Evolutionary conservation across 2,888 invertebrate genomes (phyloP).

Genomic region (Acronicta psi): DNA sequence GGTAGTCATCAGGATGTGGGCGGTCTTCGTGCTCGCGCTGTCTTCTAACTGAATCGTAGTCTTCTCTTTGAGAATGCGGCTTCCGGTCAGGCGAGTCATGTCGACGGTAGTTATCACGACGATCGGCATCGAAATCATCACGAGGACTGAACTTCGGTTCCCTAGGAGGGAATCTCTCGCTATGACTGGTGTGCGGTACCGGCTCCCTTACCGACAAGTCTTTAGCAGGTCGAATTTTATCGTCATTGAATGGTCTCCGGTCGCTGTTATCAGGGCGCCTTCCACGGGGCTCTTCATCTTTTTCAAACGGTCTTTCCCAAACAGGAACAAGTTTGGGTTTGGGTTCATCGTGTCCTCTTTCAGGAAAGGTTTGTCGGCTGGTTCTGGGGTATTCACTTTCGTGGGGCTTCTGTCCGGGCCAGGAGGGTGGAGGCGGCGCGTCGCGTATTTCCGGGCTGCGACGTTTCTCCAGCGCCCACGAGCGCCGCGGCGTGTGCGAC

Average conservation of each 20-base stretch:
- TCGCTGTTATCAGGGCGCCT: slow-evolving; percentile 55
- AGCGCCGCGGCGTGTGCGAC: slow-evolving; percentile 76
- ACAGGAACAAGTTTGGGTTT: slow-evolving; percentile 45
- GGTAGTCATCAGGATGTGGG: slow-evolving; percentile 44
- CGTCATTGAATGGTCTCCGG: slow-evolving; percentile 59
- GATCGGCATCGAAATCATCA: slow-evolving; percentile 44
- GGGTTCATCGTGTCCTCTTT: slow-evolving; percentile 50
- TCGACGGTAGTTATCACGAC: slow-evolving; percentile 40
- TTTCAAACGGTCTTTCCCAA: slow-evolving; percentile 54
- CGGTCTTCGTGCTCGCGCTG: slow-evolving; percentile 52
- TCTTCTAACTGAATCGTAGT: slow-evolving; percentile 35
- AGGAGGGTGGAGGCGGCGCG: slow-evolving; percentile 78
- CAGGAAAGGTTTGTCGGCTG: slow-evolving; percentile 52
- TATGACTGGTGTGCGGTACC: slow-evolving; percentile 16
- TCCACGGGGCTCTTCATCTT: slow-evolving; percentile 42
- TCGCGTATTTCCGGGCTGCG: slow-evolving; percentile 70
- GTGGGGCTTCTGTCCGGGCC: slow-evolving; percentile 71
- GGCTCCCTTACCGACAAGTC: slow-evolving; percentile 35
- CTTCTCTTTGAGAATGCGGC: slow-evolving; percentile 31
- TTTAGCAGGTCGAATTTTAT: slow-evolving; percentile 53
- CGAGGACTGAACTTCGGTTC: slow-evolving; percentile 49
- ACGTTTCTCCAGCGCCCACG: slow-evolving; percentile 83
- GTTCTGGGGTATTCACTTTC: slow-evolving; percentile 48
- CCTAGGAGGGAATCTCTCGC: slow-evolving; percentile 44
- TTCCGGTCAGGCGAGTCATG: slow-evolving; percentile 43